Evolutionary conservation across 2,113 vertebrate species (phyloP), one percentile per base, ranked within the genome.

Genomic region (Syngnathoides biaculeatus): DNA sequence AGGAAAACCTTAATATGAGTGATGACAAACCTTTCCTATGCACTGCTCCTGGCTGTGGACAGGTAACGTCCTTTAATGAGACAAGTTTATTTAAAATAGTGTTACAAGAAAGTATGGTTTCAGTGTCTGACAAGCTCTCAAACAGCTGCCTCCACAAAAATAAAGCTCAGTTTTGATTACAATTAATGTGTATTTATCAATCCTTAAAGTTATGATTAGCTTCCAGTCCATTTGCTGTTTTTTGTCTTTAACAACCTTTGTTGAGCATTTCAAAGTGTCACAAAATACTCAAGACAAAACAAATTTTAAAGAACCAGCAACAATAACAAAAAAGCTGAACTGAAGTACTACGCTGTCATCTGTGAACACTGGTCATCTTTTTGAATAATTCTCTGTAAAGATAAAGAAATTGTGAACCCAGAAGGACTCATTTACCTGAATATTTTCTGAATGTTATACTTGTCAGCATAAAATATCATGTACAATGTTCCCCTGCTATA

Each of bases 1-100:
- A 93, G 91, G 93, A 98, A 93, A 91, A 90, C 89, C 94, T 93
- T 95, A 98, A 96, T 96, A 99, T 98, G 97, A 98, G 95, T 96
- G 97, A 98, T 98, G 97, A 98, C 84, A 99, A 96, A 94, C 97
- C 97, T 70, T 99, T 99, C 90, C 93, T 95, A 93, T 98, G 96
- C 73, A 97, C 95, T 94, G 96, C 96, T 93, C 96, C 96, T 91
- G 96, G 96, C 75, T 98, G 96, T 92, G 96, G 96, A 92, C 96
- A 98, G 95, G 96, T 98, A 93, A 39, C 40, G 3, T 13, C 6
- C 39, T 42, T 61, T 40, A 22, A 20, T 60, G 35, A 5, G 5
- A 26, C n/a, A 2, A 13, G 8, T 53, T 55, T 55, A 20, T 52
- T 1, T 11, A n/a, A n/a, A n/a, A 50, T 10, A 50, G 30, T 35